These are phyloP conservation scores for Papilio protenor DNA, from an alignment of 2,888 invertebrate species.

Conservation along the genomic window DNA sequence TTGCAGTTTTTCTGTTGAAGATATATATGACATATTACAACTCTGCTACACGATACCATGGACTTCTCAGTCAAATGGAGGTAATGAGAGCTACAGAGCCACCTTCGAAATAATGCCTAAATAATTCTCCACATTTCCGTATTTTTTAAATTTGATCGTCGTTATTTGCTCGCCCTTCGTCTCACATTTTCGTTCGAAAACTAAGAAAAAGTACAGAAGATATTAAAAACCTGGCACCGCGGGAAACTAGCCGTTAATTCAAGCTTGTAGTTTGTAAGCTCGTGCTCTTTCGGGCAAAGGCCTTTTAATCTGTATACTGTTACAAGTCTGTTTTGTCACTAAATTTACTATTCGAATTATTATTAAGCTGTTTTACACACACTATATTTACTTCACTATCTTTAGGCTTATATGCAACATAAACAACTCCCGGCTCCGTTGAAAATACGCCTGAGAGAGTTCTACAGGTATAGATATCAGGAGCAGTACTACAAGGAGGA, in stretches of 20 bases:
- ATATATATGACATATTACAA: slow-evolving; percentile 59
- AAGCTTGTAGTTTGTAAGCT: no score
- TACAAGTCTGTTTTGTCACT: no score
- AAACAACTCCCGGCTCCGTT: slow-evolving; percentile 83
- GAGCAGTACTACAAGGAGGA: slow-evolving; percentile 84
- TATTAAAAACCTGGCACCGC: no score
- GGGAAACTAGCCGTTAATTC: no score
- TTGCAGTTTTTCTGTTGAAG: slow-evolving; percentile 63
- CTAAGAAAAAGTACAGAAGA: neutral
- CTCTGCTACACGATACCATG: slow-evolving; percentile 62
- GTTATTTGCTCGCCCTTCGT: neutral
- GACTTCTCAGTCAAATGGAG: slow-evolving; percentile 81
- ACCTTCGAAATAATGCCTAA: neutral
- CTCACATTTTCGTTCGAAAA: neutral
- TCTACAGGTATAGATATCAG: slow-evolving; percentile 85
- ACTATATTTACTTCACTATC: neutral
- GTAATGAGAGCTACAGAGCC: slow-evolving; percentile 50
- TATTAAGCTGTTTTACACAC: no score
- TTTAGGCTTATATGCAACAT: slow-evolving; percentile 83
- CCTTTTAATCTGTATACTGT: no score
- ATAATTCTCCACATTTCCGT: neutral
- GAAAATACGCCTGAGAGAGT: slow-evolving; percentile 80
- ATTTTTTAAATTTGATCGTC: neutral
- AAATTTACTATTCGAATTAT: no score
- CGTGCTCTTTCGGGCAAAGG: no score